Evolutionary conservation across 2,888 invertebrate genomes (phyloP).

Genomic region (Thelaira solivaga): DNA sequence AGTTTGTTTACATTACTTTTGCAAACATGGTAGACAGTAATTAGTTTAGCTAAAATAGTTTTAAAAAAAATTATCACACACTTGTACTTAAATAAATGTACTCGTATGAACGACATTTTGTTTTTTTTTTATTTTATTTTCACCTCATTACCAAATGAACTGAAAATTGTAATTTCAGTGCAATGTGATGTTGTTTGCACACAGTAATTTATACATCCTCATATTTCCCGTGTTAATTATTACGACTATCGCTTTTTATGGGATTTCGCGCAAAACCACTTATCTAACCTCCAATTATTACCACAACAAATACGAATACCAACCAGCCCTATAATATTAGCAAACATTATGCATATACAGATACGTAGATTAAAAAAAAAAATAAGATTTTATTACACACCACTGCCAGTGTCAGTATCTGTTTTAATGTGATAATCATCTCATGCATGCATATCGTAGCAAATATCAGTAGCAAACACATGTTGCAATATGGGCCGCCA

Average conservation of each 20-base stretch:
- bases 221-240: slow-evolving; percentile 44
- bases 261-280: slow-evolving; percentile 36
- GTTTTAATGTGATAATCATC: slow-evolving; percentile 14
- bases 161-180: slow-evolving; percentile 17
- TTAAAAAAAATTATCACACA: too few relatives aligned
- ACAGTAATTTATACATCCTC: slow-evolving; percentile 7
- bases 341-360: not conserved
- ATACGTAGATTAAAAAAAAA: too few relatives aligned
- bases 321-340: not conserved
- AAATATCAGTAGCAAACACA: not conserved
- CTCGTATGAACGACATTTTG: too few relatives aligned
- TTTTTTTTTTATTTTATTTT: not conserved
- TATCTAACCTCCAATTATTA: slow-evolving; percentile 44
- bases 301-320: slow-evolving; percentile 5
- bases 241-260: slow-evolving; percentile 25
- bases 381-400: slow-evolving; percentile 41
- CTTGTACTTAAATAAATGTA: too few relatives aligned
- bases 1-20: too few relatives aligned
- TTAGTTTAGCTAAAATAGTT: too few relatives aligned
- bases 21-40: too few relatives aligned
- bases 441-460: not conserved
- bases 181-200: not conserved
- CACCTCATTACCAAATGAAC: slow-evolving; percentile 28
- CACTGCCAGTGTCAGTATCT: slow-evolving; percentile 16
- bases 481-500: not conserved